These are phyloP conservation scores for Euphydryas editha DNA, from an alignment of 2,888 invertebrate species.

Conservation along the genomic window DNA sequence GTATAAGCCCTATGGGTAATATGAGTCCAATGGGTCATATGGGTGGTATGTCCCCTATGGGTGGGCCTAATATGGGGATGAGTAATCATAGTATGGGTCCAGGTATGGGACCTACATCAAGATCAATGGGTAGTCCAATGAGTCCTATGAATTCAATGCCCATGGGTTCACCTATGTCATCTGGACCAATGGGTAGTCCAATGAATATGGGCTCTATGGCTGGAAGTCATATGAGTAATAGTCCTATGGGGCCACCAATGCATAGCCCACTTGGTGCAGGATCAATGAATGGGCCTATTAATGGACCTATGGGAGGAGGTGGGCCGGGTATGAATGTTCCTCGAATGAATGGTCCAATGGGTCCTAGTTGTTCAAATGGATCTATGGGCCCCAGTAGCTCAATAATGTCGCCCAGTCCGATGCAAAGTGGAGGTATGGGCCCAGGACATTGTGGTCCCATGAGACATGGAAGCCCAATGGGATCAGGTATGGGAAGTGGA, in stretches of 20 bases:
- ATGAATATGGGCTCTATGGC: slow-evolving; percentile 87
- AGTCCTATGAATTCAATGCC: slow-evolving; percentile 89
- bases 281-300: slow-evolving; percentile 82
- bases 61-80: slow-evolving; percentile 87
- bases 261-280: slow-evolving; percentile 86
- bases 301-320: slow-evolving; percentile 85
- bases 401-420: slow-evolving; percentile 82
- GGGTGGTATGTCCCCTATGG: slow-evolving; percentile 88
- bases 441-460: slow-evolving; percentile 81
- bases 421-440: slow-evolving; percentile 79
- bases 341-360: slow-evolving; percentile 83
- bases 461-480: slow-evolving; percentile 82
- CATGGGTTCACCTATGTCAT: slow-evolving; percentile 88
- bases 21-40: slow-evolving; percentile 88
- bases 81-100: slow-evolving; percentile 86
- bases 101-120: slow-evolving; percentile 81
- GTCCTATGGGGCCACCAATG: slow-evolving; percentile 90
- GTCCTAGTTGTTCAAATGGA: slow-evolving; percentile 82
- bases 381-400: slow-evolving; percentile 82
- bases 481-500: slow-evolving; percentile 82
- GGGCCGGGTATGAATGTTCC: slow-evolving; percentile 84
- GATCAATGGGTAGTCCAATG: slow-evolving; percentile 89
- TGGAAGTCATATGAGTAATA: slow-evolving; percentile 86
- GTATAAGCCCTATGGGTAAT: slow-evolving; percentile 87
- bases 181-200: slow-evolving; percentile 89